Percentiles rank a stretch among this genome's conserved stretches.
phyloP scores from a whole-genome alignment of 2,113 vertebrate genomes.

The Neogobius melanostomus region DNA sequence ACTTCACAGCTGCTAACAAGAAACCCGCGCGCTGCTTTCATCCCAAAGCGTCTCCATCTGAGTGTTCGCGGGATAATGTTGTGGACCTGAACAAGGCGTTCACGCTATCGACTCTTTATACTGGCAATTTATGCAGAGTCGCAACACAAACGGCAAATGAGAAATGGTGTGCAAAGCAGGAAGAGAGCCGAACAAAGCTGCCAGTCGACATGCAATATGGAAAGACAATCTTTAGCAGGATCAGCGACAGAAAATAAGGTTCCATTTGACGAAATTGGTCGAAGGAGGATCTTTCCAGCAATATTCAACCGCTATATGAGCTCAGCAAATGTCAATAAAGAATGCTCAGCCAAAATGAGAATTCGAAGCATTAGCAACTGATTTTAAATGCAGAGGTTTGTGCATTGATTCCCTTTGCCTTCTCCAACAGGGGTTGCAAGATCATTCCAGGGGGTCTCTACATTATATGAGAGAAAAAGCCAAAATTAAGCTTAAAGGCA shows the following conservation, averaged over 20 bases:
- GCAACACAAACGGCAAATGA: background rate
- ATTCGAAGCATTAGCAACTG: too few species aligned
- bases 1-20: background rate
- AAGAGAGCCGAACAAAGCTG: background rate
- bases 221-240: background rate
- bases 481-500: too few species aligned
- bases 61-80: background rate
- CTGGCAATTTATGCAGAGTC: background rate
- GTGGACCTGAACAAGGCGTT: background rate
- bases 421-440: too few species aligned
- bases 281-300: too few species aligned
- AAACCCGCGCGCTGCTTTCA: background rate
- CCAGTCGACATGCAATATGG: background rate
- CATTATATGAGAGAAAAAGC: too few species aligned
- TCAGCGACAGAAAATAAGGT: background rate
- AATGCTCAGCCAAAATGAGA: too few species aligned
- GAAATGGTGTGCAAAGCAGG: background rate
- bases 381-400: too few species aligned
- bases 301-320: too few species aligned
- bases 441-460: too few species aligned
- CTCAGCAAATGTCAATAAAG: too few species aligned
- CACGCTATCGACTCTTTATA: background rate
- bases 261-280: background rate
- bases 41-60: background rate
- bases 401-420: too few species aligned